Base-by-base conservation (phyloP, 2,888 invertebrate genomes). In the Chymomyza fuscimana region DNA sequence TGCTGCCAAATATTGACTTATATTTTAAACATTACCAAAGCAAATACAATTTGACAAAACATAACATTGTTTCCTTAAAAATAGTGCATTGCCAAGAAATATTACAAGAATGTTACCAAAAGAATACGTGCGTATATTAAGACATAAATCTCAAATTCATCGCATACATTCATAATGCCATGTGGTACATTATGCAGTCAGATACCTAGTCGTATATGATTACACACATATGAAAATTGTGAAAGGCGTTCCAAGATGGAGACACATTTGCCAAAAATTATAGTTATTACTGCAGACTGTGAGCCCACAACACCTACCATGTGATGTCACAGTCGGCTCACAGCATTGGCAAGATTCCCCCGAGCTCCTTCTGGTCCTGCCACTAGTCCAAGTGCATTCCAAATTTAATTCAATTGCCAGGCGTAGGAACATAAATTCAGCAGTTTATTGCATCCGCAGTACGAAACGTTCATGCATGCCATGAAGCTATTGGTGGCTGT, bases 401-500 rank as follows among this genome's bases (percentile, higher is more conserved):
- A 86, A 86, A 86, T 82, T 86, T 82, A 86, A 86, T 86, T 86
- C 85, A 86, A 86, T 86, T 86, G 84, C 81, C 82, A 79, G 81
- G 74, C 81, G 76, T 82, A 73, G 70, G 82, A 72, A 79, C 85
- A 86, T 86, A 86, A 86, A 86, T 86, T 86, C 77, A 82, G 80
- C 82, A 86, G 65, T 86, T 86, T 86, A 86, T 86, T 84, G 85
- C 86, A 86, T 86, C 85, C 80, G 85, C 85, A 86, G 73, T 86
- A 82, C 80, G 80, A 79, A 86, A 79, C 77, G 80, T 78, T 76
- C 82, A 81, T 80, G 84, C 75, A 70, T 67, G 32, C 9, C 50
- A 22, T 29, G 32, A 25, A 15, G 6, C 16, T 46, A 25, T 19
- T 51, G 65, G 64, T 32, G 56, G 22, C 25, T 69, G 63, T 65